Evolutionary conservation across 2,888 invertebrate genomes (phyloP), one percentile per base, ranked within the genome.

Genomic region (Colostygia pectinataria): DNA sequence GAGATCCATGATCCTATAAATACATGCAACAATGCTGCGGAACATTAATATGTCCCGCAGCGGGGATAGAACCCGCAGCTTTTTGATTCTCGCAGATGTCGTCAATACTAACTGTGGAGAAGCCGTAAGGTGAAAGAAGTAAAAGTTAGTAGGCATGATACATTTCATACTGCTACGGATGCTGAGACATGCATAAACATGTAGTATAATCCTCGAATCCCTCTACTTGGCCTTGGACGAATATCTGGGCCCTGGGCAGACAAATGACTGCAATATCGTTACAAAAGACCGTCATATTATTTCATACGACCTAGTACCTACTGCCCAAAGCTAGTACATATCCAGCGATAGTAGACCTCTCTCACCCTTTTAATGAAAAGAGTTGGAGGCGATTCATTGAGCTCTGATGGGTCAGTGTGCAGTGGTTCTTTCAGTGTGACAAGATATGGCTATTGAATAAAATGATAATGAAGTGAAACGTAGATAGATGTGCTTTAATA

Each of bases 231-330:
- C n/a, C n/a, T n/a, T n/a, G n/a, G n/a, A n/a, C n/a, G n/a, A n/a
- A n/a, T n/a, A 47, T 51, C 54, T 56, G 51, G 33, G 23, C 40
- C 49, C 53, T 56, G 51, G 33, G 23, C 39, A 53, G 68, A 71
- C 51, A 65, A 68, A 74, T 75, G 60, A 57, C 48, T 41, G 53
- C 66, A 59, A 73, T 75, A 73, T 68, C 57, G 53, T 57, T 61
- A 73, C 70, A 72, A 72, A 71, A 62, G 66, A 57, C 55, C 57
- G 47, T 60, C 61, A 64, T 68, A 67, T 70, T 59, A 70, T 65
- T 70, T 69, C 65, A 63, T 65, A 68, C 51, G 61, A 57, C 63
- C 64, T 60, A 20, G 38, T n/a, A 33, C 20, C 33, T 57, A 61
- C 63, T 57, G 59, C 43, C 57, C 56, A 41, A 59, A 60, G 54